Evolutionary conservation across 2,888 invertebrate species (phyloP).

Genomic region (Osedax fenrisi): DNA sequence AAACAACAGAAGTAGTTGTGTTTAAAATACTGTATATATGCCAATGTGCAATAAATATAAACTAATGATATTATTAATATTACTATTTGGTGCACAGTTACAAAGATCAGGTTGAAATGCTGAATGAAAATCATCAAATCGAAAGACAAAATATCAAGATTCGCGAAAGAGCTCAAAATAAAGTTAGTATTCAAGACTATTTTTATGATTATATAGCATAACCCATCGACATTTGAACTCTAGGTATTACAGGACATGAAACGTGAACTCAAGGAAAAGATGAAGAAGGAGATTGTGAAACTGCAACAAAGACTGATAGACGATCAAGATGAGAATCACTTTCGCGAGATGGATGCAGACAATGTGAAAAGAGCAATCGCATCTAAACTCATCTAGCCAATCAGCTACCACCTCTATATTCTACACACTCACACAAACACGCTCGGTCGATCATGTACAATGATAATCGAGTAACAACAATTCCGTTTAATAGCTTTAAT

Average conservation of each 20-base stretch:
- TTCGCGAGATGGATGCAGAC: background rate
- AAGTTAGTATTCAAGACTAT: no score
- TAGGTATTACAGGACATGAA: background rate
- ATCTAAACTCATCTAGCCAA: background rate
- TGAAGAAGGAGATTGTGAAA: background rate
- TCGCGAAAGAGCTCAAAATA: background rate
- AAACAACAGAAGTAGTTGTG: no score
- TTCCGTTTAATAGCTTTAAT: no score
- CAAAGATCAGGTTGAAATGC: background rate
- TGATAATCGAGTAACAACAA: no score
- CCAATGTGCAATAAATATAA: no score
- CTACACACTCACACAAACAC: no score
- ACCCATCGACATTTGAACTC: background rate
- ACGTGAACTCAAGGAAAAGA: background rate
- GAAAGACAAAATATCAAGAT: background rate
- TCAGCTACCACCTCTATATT: no score
- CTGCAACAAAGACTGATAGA: background rate
- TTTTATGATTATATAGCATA: no score
- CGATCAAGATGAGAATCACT: background rate
- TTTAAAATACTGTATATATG: no score
- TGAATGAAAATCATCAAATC: background rate
- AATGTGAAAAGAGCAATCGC: background rate
- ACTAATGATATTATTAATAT: no score
- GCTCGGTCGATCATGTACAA: no score
- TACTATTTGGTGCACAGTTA: no score